These are phyloP conservation scores for Tupaia chinensis DNA, from an alignment of 2,113 vertebrate species.

Conservation along the genomic window DNA sequence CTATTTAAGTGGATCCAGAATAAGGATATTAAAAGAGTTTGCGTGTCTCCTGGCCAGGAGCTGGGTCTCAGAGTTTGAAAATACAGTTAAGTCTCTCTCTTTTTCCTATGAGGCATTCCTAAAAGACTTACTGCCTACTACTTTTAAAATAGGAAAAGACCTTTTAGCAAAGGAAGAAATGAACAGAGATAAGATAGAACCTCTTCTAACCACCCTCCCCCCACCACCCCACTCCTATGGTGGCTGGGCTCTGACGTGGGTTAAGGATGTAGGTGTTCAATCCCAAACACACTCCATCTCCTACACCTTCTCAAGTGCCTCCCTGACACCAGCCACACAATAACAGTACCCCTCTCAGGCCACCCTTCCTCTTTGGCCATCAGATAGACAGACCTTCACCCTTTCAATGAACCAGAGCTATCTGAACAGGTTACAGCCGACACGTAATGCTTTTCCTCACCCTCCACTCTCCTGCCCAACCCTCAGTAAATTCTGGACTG, in stretches of 20 bases:
- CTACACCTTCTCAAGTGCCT: neutral
- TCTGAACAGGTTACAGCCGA: neutral
- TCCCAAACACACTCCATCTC: neutral
- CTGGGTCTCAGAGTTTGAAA: slow-evolving; percentile 33
- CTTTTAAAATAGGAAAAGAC: slow-evolving; percentile 24
- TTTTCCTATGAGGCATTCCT: slow-evolving; percentile 6
- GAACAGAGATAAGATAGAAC: neutral
- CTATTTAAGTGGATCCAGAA: slow-evolving; percentile 70
- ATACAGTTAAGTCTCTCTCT: slow-evolving; percentile 20
- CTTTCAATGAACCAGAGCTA: neutral
- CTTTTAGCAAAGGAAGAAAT: slow-evolving; percentile 2
- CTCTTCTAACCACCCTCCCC: neutral
- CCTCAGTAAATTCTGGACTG: neutral
- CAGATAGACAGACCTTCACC: neutral
- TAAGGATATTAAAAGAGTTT: slow-evolving; percentile 63
- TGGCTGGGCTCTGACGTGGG: neutral
- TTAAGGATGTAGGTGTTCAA: neutral
- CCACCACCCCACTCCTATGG: neutral
- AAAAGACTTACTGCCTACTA: neutral
- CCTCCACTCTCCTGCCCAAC: neutral
- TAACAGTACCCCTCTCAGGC: rapidly evolving
- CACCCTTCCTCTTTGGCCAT: neutral
- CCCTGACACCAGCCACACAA: neutral
- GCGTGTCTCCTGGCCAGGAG: slow-evolving; percentile 59
- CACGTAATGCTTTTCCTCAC: neutral